Evolutionary conservation across 2,113 vertebrate species (phyloP).

Genomic region (Leiothrix lutea): DNA sequence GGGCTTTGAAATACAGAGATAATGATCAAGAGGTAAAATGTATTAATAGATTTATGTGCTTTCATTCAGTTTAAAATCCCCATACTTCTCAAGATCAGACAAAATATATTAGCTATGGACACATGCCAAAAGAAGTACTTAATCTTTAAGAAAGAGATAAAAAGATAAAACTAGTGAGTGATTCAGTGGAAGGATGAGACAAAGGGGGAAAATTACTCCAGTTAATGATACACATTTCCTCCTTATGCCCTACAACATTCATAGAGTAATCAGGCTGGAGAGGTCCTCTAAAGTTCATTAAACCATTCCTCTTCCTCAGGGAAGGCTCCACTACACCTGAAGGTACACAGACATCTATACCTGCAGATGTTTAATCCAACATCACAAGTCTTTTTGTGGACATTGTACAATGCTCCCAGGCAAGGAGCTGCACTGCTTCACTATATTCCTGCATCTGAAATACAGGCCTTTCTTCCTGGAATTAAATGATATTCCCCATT

Average conservation of each 20-base stretch:
- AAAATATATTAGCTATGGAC: conserved; percentile 45
- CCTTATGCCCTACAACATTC: not conserved
- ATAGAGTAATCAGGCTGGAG: not conserved
- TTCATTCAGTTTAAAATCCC: conserved; percentile 22
- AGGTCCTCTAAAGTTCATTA: not conserved
- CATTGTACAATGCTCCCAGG: not conserved
- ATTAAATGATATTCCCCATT: not conserved
- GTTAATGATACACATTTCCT: not conserved
- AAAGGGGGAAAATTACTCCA: not conserved
- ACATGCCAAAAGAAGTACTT: not conserved
- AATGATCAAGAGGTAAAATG: not conserved
- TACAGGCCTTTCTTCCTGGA: not conserved
- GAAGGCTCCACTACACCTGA: not conserved
- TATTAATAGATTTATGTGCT: conserved; percentile 18
- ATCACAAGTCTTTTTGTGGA: fast-evolving
- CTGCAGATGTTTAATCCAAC: not conserved
- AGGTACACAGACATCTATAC: not conserved
- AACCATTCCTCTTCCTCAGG: not conserved
- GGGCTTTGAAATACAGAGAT: conserved; percentile 10
- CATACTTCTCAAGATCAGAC: conserved; percentile 36
- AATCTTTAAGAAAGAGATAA: conserved; percentile 32
- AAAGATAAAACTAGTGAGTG: conserved; percentile 10
- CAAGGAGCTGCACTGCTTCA: not conserved
- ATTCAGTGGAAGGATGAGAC: not conserved
- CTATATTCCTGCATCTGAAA: not conserved